These are phyloP conservation scores for Balanococcus diminutus DNA, from an alignment of 2,888 invertebrate genomes.

Conservation along the genomic window DNA sequence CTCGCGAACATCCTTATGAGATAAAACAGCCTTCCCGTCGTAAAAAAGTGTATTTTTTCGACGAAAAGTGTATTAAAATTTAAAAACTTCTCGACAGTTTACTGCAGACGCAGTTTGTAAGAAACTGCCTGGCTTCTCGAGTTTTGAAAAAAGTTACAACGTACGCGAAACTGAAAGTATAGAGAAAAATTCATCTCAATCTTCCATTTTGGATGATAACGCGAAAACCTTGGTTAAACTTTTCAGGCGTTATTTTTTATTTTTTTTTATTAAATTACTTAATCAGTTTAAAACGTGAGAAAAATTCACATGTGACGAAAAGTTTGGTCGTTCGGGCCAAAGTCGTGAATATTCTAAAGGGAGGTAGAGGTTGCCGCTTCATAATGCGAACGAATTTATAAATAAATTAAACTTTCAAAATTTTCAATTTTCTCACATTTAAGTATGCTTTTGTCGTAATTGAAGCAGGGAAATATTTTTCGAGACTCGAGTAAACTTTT, in stretches of 20 bases:
- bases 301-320: background rate
- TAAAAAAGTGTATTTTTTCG: background rate
- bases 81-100: slow-evolving; percentile 11
- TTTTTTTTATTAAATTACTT: background rate
- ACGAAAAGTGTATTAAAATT: slow-evolving; percentile 21
- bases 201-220: background rate
- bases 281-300: background rate
- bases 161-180: background rate
- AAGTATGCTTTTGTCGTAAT: too few species aligned
- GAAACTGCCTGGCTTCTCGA: background rate
- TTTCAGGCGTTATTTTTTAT: background rate
- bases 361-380: background rate
- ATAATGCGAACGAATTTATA: too few species aligned
- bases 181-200: background rate
- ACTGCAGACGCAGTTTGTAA: background rate
- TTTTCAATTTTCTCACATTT: background rate
- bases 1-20: background rate
- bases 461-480: too few species aligned
- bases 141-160: background rate
- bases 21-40: background rate
- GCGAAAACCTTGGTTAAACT: background rate
- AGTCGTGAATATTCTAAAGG: too few species aligned
- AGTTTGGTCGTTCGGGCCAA: background rate
- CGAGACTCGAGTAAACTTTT: too few species aligned
- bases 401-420: background rate